Conservation (phyloP, 2,888 invertebrate genomes). For the Cancer borealis region DNA sequence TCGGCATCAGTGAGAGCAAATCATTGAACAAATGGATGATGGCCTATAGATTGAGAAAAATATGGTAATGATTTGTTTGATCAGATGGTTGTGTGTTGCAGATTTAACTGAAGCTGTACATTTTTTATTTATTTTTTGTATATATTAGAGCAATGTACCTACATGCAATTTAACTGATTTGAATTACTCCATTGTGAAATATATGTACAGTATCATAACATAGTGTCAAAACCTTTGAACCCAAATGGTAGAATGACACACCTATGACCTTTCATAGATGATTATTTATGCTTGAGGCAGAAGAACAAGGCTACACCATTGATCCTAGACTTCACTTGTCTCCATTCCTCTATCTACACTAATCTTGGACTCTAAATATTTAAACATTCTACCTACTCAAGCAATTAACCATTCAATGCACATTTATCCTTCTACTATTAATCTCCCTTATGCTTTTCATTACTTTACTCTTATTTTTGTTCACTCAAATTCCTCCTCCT, state of each 20-base stretch:
- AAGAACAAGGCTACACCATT: not conserved
- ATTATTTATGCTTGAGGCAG: not conserved
- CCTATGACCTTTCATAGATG: not conserved
- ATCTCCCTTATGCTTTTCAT: no score
- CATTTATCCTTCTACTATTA: no score
- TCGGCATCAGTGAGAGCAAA: not conserved
- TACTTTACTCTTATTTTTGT: no score
- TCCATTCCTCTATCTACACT: no score
- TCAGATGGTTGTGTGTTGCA: not conserved
- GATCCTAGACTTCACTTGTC: not conserved
- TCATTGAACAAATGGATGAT: not conserved
- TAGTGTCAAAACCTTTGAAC: not conserved
- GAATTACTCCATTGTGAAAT: slow-evolving; percentile 37
- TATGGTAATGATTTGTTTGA: not conserved
- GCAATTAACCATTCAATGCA: no score
- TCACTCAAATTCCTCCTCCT: no score
- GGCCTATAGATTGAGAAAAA: not conserved
- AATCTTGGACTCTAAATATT: no score
- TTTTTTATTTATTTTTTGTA: slow-evolving; percentile 21
- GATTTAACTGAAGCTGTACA: not conserved
- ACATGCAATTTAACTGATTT: not conserved
- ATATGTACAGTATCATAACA: not conserved
- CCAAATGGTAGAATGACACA: not conserved
- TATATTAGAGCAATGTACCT: not conserved
- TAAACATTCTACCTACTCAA: no score